A percentile compares a stretch with the other conserved stretches of the same genome.
phyloP scores from a whole-genome alignment of 2,888 invertebrate species.

The Pycnomerus fuliginosus region DNA sequence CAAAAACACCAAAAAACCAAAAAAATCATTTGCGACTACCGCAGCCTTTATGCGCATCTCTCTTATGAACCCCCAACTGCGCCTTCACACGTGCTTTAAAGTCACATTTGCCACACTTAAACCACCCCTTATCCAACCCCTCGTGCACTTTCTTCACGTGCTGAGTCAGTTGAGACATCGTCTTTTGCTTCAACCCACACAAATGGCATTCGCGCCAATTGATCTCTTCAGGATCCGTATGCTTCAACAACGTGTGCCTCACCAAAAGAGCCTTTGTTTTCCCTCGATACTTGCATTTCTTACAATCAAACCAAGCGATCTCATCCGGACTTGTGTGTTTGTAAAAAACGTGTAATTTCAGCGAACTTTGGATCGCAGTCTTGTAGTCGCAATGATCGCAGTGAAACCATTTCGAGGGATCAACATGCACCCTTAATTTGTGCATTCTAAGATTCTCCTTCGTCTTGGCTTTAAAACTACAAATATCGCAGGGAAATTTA shows the following conservation, averaged over 20 bases:
- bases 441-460: not conserved
- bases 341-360: not conserved
- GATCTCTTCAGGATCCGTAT: not conserved
- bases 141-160: no score
- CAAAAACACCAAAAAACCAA: no score
- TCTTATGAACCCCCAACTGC: no score
- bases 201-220: not conserved
- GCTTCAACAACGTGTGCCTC: not conserved
- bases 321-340: conserved; percentile 1
- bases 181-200: no score
- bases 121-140: no score
- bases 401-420: no score
- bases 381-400: conserved; percentile 1
- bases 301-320: conserved; percentile 4
- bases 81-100: no score
- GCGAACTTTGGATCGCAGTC: not conserved
- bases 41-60: no score
- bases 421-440: not conserved
- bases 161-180: no score
- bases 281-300: not conserved
- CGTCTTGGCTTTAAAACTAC: not conserved
- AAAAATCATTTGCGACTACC: no score
- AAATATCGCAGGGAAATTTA: not conserved
- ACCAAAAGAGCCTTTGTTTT: not conserved
- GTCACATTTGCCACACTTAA: no score